Base-by-base conservation (phyloP, 2,888 invertebrate genomes). In the Labia minor region DNA sequence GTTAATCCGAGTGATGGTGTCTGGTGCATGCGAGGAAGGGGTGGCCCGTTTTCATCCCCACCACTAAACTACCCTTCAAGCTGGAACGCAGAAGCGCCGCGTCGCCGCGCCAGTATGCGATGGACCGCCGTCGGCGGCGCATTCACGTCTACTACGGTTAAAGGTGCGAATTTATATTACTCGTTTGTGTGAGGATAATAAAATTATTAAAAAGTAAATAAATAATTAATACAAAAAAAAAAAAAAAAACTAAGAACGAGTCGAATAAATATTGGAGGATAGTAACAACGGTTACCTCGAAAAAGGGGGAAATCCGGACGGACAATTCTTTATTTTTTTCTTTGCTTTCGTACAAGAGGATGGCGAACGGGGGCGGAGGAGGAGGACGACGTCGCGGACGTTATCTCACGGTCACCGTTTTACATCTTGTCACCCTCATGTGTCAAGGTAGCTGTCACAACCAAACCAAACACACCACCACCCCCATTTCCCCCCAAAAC, bases 391-490 rank as follows among this genome's bases (percentile, higher is more conserved):
- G 66, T 21, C 64, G 75, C 67, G 76, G 75, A 71, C 75, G 77
- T 68, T 78, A 76, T 68, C 72, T 78, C 65, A 76, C 76, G 66
- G 74, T 78, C 72, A 77, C 77, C 68, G 73, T 78, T 70, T 71
- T 78, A n/a, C 77, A 78, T 71, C 76, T 78, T 65, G 74, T 78
- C 70, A 77, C 77, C 63, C 74, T 78, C 73, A 77, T 78, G 75
- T 78, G 78, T 71, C 78, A 78, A 75, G 78, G 78, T 77, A 72
- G 49, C 3, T 11, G 26, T 26, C 26, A 26, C n/a, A n/a, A n/a
- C n/a, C n/a, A n/a, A n/a, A 26, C 26, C 26, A 3, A 26, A 26
- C 26, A 26, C 26, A 3, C 26, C n/a, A n/a, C n/a, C n/a, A n/a
- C n/a, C n/a, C n/a, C n/a, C n/a, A n/a, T n/a, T n/a, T n/a, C n/a